Evolutionary conservation across 2,888 invertebrate genomes (phyloP).

Genomic region (Micoletzkya japonica): DNA sequence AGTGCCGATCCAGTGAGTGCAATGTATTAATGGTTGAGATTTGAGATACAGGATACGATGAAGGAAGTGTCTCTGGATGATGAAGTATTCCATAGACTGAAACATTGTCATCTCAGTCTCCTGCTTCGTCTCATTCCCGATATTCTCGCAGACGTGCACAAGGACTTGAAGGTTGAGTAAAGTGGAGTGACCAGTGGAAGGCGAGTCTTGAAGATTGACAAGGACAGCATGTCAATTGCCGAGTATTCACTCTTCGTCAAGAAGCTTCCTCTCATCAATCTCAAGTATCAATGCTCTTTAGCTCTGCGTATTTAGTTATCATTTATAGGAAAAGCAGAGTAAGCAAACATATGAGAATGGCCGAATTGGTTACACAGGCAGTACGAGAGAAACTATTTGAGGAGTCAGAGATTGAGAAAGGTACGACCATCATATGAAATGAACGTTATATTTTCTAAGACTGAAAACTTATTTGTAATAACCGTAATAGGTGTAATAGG

Average conservation of each 20-base stretch:
- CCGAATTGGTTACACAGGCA: not conserved
- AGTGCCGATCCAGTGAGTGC: not conserved
- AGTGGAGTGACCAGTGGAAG: too few relatives aligned
- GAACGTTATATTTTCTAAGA: not conserved
- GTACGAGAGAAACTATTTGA: conserved; percentile 10
- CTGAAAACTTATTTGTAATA: not conserved
- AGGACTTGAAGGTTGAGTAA: conserved; percentile 1
- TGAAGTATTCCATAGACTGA: conserved; percentile 45
- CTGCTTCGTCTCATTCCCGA: conserved; percentile 1
- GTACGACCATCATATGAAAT: not conserved
- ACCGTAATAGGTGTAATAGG: too few relatives aligned
- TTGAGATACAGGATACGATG: conserved; percentile 2
- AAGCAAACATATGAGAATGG: conserved; percentile 9
- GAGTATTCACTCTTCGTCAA: conserved; percentile 16
- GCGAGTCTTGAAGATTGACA: too few relatives aligned
- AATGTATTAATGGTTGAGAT: not conserved
- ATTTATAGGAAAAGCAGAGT: conserved; percentile 1
- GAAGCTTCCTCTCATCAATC: conserved; percentile 2
- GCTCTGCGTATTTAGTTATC: not conserved
- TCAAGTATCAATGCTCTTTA: not conserved
- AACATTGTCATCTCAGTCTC: conserved; percentile 24
- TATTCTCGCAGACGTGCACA: conserved; percentile 10
- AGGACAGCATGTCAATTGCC: conserved; percentile 22
- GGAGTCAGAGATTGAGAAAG: conserved; percentile 5
- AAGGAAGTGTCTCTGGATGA: conserved; percentile 48